phyloP scores from a whole-genome alignment of 2,888 invertebrate genomes.

The Cephus nigrinus region DNA sequence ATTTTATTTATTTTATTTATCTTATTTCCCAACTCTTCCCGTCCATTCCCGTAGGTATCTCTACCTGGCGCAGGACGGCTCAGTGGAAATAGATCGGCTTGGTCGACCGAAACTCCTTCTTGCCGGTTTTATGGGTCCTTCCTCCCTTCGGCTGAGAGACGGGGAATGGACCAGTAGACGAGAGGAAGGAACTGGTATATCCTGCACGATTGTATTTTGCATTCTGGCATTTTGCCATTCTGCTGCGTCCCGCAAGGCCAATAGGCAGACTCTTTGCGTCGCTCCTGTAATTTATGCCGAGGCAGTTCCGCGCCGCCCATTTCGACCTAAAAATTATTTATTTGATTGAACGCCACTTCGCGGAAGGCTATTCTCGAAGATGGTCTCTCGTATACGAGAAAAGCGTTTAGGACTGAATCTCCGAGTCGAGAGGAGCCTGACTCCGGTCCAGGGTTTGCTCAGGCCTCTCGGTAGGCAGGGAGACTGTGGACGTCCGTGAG shows the following conservation, averaged over 20 bases:
- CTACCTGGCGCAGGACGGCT: background rate
- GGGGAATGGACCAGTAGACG: background rate
- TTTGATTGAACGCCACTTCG: conserved; percentile 54
- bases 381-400: background rate
- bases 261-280: conserved; percentile 37
- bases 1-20: background rate
- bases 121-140: background rate
- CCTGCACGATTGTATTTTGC: background rate
- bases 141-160: background rate
- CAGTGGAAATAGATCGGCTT: background rate
- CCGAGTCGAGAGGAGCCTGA: background rate
- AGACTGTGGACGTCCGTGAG: background rate
- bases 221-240: background rate
- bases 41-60: background rate
- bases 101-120: background rate
- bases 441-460: background rate
- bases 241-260: background rate
- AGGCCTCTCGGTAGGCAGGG: background rate
- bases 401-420: background rate
- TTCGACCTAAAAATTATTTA: conserved; percentile 57
- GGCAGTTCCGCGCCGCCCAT: conserved; percentile 44
- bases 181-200: background rate
- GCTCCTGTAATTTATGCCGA: conserved; percentile 57
- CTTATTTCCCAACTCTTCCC: background rate
- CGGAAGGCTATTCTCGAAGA: conserved; percentile 43